Conservation (phyloP, 2,888 invertebrate species). For the Dioctria rufipes region DNA sequence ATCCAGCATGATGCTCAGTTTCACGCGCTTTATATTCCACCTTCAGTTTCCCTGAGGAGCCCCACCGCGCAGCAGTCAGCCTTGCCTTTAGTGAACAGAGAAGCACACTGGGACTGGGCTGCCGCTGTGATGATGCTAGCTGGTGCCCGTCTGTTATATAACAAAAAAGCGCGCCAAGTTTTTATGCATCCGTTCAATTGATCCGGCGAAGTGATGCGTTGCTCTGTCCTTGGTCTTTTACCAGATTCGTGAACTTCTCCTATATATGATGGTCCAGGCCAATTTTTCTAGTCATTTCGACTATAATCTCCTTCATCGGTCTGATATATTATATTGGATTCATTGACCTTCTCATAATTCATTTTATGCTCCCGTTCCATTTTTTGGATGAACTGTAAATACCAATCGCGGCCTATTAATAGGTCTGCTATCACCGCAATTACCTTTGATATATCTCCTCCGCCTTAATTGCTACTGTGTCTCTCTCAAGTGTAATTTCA, state of each 20-base stretch:
- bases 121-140: not conserved
- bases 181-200: constrained; percentile 56
- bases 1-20: not conserved
- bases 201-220: constrained; percentile 44
- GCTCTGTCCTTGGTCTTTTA: constrained; percentile 13
- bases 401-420: constrained; percentile 47
- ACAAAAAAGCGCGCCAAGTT: constrained; percentile 56
- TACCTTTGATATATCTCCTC: constrained; percentile 26
- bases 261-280: constrained; percentile 6
- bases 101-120: not conserved
- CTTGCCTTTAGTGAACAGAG: not conserved
- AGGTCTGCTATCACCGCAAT: constrained; percentile 41
- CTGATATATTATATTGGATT: constrained; percentile 11
- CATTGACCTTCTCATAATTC: constrained; percentile 51
- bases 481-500: constrained; percentile 12
- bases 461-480: constrained; percentile 33
- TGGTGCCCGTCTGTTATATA: constrained; percentile 49
- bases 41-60: not conserved
- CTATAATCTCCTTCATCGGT: constrained; percentile 36
- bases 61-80: not conserved
- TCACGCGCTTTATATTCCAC: not conserved
- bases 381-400: constrained; percentile 42
- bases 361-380: constrained; percentile 31
- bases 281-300: constrained; percentile 6
- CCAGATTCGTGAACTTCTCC: not conserved